Evolutionary conservation across 64 coral and sea anemone genomes (phyloP), one percentile per base, ranked within the genome.

Genomic region (Montipora efflorescens): DNA sequence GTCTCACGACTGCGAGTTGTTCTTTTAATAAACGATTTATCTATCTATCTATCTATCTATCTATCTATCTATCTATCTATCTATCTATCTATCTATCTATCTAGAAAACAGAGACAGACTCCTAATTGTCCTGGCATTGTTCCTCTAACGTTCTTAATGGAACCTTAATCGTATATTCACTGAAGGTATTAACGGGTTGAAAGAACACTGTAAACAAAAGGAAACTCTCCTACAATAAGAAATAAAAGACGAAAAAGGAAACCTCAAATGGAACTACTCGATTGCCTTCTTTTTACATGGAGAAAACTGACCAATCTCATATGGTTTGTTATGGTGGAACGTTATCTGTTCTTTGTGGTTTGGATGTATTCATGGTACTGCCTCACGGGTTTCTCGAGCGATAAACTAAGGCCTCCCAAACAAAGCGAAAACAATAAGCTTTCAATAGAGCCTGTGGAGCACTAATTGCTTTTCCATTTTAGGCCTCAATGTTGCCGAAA

Each of bases 381-480:
- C 82, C 82, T 86, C 82, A 16, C 47, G 82, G 82, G 43, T 50
- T 44, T 49, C 71, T 21, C 48, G 20, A 86, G 8, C 82, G 46
- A 44, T 71, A 86, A 86, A 86, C 66, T n/a, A 51, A 50, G 47
- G 45, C 62, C 79, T 9, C 45, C 8, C 49, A 49, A 86, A 62
- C 70, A 86, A 28, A n/a, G 25, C 45, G 46, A 21, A 64, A 67
- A 86, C 82, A 86, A 86, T 70, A 47, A 67, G 82, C 67, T 86
- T 46, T 66, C 61, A 86, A 86, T 86, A 86, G 71, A 86, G 82
- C 82, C 82, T 86, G 82, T 64, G 47, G 82, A 50, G 82, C 12
- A 28, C 47, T 86, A 86, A 86, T 86, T 86, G 82, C 64, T 86
- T 71, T 86, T 86, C 82, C 82, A 86, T 86, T 86, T 86, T 86